Evolutionary conservation across 1,140 invertebrate genomes (phyloP).

Genomic region (Mylabris phalerata): DNA sequence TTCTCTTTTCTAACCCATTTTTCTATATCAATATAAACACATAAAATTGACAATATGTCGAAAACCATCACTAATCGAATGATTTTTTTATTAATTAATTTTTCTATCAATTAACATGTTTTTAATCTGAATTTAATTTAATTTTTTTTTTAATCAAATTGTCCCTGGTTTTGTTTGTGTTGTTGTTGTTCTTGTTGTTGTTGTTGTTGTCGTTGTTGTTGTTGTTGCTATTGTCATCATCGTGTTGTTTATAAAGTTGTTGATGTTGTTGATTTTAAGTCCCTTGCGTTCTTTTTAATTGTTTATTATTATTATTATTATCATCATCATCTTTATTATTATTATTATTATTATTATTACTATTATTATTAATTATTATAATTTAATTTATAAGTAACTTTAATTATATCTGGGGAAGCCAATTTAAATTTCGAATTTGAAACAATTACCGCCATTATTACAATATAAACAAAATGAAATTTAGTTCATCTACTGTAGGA

Average conservation of each 20-base stretch:
- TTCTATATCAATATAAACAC: no score
- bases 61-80: not conserved
- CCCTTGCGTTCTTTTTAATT: no score
- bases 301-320: no score
- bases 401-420: constrained; percentile 32
- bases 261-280: no score
- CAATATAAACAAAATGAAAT: no score
- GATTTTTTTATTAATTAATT: no score
- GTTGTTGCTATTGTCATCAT: no score
- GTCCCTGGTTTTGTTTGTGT: constrained; percentile 33
- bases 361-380: not conserved
- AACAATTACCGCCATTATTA: no score
- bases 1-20: no score
- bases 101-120: constrained; percentile 23
- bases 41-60: no score
- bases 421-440: constrained; percentile 5
- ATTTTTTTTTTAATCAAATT: constrained; percentile 27
- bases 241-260: no score
- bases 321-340: not conserved
- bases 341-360: not conserved
- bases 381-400: not conserved
- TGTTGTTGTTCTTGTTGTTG: constrained; percentile 27
- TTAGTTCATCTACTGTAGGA: no score
- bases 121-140: constrained; percentile 1
- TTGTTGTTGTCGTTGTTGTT: not conserved